These are phyloP conservation scores for Cybosia mesomella DNA, from an alignment of 2,888 invertebrate genomes.

Conservation along the genomic window DNA sequence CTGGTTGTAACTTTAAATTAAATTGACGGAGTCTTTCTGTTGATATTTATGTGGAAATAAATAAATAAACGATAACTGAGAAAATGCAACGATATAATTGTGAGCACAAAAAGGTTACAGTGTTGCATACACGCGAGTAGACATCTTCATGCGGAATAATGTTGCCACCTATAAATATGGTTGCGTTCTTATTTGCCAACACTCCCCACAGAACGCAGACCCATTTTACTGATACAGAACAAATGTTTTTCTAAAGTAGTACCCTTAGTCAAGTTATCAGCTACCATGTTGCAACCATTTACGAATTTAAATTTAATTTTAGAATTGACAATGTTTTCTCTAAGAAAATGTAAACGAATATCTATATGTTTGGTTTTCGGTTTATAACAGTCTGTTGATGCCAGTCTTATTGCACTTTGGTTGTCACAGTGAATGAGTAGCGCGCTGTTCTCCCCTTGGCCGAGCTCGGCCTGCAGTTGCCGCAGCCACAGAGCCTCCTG, in stretches of 20 bases:
- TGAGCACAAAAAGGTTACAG: too few relatives aligned
- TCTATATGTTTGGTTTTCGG: conserved; percentile 44
- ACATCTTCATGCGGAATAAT: too few relatives aligned
- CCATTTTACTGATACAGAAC: conserved; percentile 36
- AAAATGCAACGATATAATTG: too few relatives aligned
- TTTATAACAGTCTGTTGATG: conserved; percentile 42
- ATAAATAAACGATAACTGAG: too few relatives aligned
- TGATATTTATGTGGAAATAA: too few relatives aligned
- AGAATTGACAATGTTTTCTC: conserved; percentile 29
- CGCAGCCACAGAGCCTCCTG: conserved; percentile 40
- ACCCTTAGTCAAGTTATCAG: conserved; percentile 37
- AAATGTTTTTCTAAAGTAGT: conserved; percentile 36
- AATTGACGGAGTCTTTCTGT: too few relatives aligned
- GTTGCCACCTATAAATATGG: too few relatives aligned
- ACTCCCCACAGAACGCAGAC: conserved; percentile 3
- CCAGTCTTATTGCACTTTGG: conserved; percentile 46
- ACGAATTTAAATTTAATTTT: conserved; percentile 34
- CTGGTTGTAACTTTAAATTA: too few relatives aligned
- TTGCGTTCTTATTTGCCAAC: neutral
- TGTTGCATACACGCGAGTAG: too few relatives aligned
- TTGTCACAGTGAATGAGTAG: conserved; percentile 42
- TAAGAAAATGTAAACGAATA: conserved; percentile 35
- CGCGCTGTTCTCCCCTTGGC: conserved; percentile 28
- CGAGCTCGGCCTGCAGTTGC: conserved; percentile 39
- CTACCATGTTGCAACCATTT: conserved; percentile 36